Conservation (phyloP, 2,888 invertebrate species). For the Dione juno region DNA sequence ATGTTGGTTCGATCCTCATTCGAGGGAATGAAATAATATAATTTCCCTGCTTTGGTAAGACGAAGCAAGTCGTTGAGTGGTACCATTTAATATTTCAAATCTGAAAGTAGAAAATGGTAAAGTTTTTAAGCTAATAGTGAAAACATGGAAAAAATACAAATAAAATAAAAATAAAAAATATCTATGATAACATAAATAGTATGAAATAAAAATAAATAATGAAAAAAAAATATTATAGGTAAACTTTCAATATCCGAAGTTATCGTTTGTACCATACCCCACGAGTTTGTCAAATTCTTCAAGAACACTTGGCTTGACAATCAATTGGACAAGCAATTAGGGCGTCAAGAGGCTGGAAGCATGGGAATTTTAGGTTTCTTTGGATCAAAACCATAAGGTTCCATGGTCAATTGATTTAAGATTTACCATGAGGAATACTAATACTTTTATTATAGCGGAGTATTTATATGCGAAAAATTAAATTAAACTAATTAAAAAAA, state of each 20-base stretch:
- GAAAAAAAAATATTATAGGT: too few species aligned
- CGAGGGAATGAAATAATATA: not conserved
- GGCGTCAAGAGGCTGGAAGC: slow-evolving; percentile 42
- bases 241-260: not conserved
- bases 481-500: too few species aligned
- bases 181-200: too few species aligned
- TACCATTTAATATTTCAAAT: too few species aligned
- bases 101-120: too few species aligned
- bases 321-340: slow-evolving; percentile 52
- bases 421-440: not conserved
- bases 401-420: not conserved
- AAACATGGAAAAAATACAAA: too few species aligned
- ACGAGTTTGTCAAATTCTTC: slow-evolving; percentile 53
- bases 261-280: slow-evolving; percentile 39
- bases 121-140: too few species aligned
- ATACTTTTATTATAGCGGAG: not conserved
- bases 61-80: not conserved
- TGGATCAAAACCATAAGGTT: slow-evolving; percentile 25
- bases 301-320: slow-evolving; percentile 53
- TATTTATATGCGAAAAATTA: too few species aligned
- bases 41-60: not conserved
- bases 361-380: slow-evolving; percentile 44
- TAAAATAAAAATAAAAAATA: too few species aligned
- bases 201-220: too few species aligned
- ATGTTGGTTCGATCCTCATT: not conserved